These are phyloP conservation scores for Ceyx margarethae DNA, from an alignment of 2,113 vertebrate species.

Conservation along the genomic window DNA sequence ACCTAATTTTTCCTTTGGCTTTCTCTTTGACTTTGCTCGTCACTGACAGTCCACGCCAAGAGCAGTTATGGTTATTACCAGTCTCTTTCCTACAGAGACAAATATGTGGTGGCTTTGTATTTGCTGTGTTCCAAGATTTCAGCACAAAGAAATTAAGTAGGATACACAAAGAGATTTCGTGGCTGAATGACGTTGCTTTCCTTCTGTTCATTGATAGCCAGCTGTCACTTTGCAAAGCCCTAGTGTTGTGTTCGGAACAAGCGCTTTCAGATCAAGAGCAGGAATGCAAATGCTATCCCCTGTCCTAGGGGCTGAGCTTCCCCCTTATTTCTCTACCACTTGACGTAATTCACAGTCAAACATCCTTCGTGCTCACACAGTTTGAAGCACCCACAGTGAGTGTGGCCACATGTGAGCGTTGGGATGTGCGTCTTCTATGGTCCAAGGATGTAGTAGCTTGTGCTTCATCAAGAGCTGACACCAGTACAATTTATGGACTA, in stretches of 20 bases:
- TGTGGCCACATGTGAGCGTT: not conserved
- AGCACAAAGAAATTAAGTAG: conserved; percentile 23
- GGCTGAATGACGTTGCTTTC: not conserved
- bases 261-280: not conserved
- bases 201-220: conserved; percentile 44
- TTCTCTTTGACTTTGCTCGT: not conserved
- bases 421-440: not conserved
- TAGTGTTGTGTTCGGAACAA: not conserved
- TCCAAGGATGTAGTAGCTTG: not conserved
- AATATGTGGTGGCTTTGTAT: not conserved
- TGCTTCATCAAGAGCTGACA: not conserved
- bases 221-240: conserved; percentile 39
- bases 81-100: not conserved
- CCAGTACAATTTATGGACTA: not conserved
- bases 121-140: not conserved
- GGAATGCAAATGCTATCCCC: not conserved
- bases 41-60: not conserved
- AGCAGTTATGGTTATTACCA: not conserved
- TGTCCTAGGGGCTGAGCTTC: not conserved
- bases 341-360: not conserved
- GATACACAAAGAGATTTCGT: not conserved
- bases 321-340: not conserved
- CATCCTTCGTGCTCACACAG: accelerated
- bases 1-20: not conserved
- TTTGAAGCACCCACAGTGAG: not conserved